Percentiles rank a stretch among this genome's conserved stretches.
Evolutionary conservation across 2,888 invertebrate genomes (phyloP).

Genomic region (Athripsodes cinereus): DNA sequence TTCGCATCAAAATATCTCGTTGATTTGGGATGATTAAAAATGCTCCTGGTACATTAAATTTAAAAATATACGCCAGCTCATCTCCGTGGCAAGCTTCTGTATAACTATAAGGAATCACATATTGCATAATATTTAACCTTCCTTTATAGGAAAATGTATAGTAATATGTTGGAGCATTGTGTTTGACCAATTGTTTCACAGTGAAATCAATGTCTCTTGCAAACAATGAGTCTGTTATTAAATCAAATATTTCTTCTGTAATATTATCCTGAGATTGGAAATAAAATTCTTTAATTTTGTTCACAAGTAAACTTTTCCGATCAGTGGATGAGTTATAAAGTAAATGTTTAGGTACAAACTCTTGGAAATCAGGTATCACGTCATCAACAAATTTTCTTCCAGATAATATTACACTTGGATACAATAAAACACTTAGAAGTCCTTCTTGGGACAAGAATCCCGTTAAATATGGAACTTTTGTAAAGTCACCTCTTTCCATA

Average conservation of each 20-base stretch:
- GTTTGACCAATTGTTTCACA: conserved; percentile 15
- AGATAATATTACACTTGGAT: conserved; percentile 7
- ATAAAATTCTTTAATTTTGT: conserved; percentile 30
- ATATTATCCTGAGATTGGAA: conserved; percentile 23
- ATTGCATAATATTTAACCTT: conserved; percentile 26
- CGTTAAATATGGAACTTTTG: conserved; percentile 36
- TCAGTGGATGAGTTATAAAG: conserved; percentile 29
- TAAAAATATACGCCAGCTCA: conserved; percentile 30
- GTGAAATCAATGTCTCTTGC: conserved; percentile 24
- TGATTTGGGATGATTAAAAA: conserved; percentile 1
- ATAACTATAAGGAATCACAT: conserved; percentile 16
- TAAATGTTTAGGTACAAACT: conserved; percentile 31
- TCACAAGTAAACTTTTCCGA: conserved; percentile 27
- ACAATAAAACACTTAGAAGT: conserved; percentile 14
- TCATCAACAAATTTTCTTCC: background rate
- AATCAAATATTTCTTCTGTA: background rate
- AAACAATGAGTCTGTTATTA: conserved; percentile 27
- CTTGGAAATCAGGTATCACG: conserved; percentile 29
- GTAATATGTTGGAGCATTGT: conserved; percentile 24
- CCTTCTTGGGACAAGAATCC: conserved; percentile 39
- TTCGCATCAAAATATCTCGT: conserved; percentile 1
- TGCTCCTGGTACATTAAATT: conserved; percentile 22
- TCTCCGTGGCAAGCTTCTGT: conserved; percentile 27
- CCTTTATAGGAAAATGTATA: conserved; percentile 29
- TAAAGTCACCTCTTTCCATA: conserved; percentile 33